Evolutionary conservation across 2,888 invertebrate genomes (phyloP).

Genomic region (Lordiphosa andalusiaca): DNA sequence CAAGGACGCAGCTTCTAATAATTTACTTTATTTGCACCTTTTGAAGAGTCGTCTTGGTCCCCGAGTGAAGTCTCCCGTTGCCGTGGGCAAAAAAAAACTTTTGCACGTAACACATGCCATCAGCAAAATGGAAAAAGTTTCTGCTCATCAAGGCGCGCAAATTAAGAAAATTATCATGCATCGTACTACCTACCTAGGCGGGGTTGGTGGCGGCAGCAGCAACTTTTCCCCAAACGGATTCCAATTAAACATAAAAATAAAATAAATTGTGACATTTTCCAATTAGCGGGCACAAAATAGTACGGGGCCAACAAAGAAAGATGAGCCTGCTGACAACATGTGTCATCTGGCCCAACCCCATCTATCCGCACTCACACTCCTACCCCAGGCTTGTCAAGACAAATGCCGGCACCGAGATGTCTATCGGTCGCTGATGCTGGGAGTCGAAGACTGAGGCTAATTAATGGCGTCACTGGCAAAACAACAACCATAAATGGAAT

Average conservation of each 20-base stretch:
- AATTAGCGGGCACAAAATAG: slow-evolving; percentile 66
- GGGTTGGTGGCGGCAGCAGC: not conserved
- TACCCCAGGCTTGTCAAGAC: slow-evolving; percentile 38
- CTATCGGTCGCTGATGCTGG: slow-evolving; percentile 52
- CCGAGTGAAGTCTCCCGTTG: slow-evolving; percentile 1
- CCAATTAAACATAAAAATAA: slow-evolving; percentile 73
- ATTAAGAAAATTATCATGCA: slow-evolving; percentile 74
- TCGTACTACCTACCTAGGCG: slow-evolving; percentile 58
- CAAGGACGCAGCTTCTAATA: slow-evolving; percentile 58
- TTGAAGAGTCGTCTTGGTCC: slow-evolving; percentile 54
- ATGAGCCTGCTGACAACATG: slow-evolving; percentile 70
- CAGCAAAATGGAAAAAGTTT: slow-evolving; percentile 71
- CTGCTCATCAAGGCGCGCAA: slow-evolving; percentile 65
- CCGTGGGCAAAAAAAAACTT: slow-evolving; percentile 61
- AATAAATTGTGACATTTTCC: slow-evolving; percentile 73
- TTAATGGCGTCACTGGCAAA: slow-evolving; percentile 63
- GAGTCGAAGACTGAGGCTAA: slow-evolving; percentile 51
- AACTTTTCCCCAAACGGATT: slow-evolving; percentile 39
- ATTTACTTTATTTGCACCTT: slow-evolving; percentile 73
- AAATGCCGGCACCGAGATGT: slow-evolving; percentile 72
- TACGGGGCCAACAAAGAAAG: slow-evolving; percentile 46
- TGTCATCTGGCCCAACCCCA: slow-evolving; percentile 46
- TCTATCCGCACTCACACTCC: not conserved
- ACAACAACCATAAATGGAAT: slow-evolving; percentile 38
- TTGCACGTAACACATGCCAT: slow-evolving; percentile 68